phyloP scores from a whole-genome alignment of 2,113 vertebrate genomes.

The Mionectes macconnelli region DNA sequence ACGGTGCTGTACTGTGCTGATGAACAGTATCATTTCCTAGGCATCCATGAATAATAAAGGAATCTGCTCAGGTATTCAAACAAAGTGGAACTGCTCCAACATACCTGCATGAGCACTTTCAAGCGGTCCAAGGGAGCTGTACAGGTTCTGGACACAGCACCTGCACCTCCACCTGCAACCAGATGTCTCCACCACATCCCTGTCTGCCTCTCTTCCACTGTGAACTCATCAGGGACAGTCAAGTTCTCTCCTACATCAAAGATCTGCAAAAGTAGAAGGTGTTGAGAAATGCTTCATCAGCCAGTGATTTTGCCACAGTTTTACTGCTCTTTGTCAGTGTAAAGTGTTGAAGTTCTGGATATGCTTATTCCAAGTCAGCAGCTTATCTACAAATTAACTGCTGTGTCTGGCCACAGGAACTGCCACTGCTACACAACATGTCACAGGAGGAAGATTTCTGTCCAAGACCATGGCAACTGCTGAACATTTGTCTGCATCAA shows the following conservation, averaged over 20 bases:
- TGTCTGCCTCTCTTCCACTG: conserved; percentile 89
- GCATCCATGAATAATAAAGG: neutral
- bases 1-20: neutral
- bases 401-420: neutral
- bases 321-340: neutral
- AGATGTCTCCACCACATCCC: conserved; percentile 98
- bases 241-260: conserved; percentile 96
- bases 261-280: conserved; percentile 76
- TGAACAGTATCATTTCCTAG: neutral
- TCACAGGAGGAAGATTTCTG: neutral
- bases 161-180: conserved; percentile 93
- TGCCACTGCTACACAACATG: neutral
- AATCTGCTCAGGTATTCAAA: neutral
- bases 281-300: neutral
- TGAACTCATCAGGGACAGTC: conserved; percentile 94
- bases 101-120: conserved; percentile 97
- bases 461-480: neutral
- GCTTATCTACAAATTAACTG: neutral
- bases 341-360: neutral
- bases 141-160: conserved; percentile 91
- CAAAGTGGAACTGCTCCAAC: neutral
- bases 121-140: conserved; percentile 93
- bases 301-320: neutral
- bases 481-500: neutral
- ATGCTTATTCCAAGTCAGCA: neutral